Evolutionary conservation across 35 echinoderm and acorn worm genomes (phyloP).

Genomic region (Stichopus chloronotus): DNA sequence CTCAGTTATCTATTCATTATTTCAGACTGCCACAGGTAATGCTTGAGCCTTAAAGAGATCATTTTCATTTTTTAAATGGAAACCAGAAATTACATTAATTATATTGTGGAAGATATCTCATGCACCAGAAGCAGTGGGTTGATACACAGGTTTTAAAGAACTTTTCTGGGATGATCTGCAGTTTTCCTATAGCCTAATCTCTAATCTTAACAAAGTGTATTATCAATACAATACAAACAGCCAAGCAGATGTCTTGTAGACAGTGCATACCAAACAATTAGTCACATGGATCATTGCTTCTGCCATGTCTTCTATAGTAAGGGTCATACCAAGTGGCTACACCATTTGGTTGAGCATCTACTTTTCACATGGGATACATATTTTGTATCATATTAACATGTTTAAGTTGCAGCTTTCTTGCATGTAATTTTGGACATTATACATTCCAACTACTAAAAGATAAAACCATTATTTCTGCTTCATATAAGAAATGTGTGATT

Average conservation of each 20-base stretch:
- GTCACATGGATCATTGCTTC: background rate
- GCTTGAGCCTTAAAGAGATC: too few species aligned
- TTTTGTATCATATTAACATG: constrained; percentile 12
- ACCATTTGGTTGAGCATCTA: background rate
- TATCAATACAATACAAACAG: background rate
- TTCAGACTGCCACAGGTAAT: too few species aligned
- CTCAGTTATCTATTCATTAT: background rate
- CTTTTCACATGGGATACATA: constrained; percentile 11
- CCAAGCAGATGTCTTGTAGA: too few species aligned
- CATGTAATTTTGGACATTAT: too few species aligned
- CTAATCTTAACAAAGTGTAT: background rate
- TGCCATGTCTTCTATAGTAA: background rate
- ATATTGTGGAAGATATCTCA: background rate
- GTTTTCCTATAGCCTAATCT: background rate
- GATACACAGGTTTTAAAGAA: background rate
- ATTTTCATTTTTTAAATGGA: too few species aligned
- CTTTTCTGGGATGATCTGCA: too few species aligned
- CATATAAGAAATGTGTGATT: too few species aligned
- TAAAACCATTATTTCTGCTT: background rate
- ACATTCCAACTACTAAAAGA: background rate
- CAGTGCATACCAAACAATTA: background rate
- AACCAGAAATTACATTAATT: too few species aligned
- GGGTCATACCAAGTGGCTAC: background rate
- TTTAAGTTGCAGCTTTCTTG: background rate
- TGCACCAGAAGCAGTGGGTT: background rate